Conservation (phyloP, 2,888 invertebrate genomes). For the Ctena decussata region DNA sequence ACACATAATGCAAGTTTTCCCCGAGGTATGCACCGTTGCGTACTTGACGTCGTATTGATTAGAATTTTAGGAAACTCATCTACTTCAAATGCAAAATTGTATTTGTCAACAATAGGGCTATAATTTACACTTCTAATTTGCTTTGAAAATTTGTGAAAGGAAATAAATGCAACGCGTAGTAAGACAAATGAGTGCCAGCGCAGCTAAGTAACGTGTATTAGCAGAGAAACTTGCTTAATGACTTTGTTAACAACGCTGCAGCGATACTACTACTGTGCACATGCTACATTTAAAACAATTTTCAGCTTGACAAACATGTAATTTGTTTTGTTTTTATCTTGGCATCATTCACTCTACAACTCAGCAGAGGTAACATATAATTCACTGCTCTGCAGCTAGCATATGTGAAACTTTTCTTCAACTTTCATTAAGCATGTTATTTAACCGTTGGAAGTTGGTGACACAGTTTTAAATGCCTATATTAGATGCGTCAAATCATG, state of each 20-base stretch:
- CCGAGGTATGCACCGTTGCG: conserved; percentile 4
- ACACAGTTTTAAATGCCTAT: too few species aligned
- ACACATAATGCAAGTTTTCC: conserved; percentile 5
- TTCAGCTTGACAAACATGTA: neutral
- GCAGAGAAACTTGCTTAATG: neutral
- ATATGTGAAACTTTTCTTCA: neutral
- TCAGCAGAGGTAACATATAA: neutral
- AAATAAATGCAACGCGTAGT: neutral
- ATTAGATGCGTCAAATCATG: too few species aligned
- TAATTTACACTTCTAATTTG: conserved; percentile 16
- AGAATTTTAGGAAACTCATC: conserved; percentile 8
- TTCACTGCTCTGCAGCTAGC: neutral
- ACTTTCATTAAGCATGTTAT: neutral
- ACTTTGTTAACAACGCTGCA: neutral
- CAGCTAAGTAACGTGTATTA: neutral
- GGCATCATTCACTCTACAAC: neutral
- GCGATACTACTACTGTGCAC: neutral
- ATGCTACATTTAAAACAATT: conserved; percentile 11
- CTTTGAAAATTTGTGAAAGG: conserved; percentile 8
- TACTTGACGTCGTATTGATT: conserved; percentile 7
- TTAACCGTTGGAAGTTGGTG: too few species aligned
- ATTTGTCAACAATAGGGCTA: conserved; percentile 13
- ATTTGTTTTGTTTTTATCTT: conserved; percentile 4
- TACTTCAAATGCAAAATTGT: conserved; percentile 2
- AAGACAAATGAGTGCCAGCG: neutral